phyloP scores from a whole-genome alignment of 2,797 vertebrate species.

The Xyrichtys novacula region DNA sequence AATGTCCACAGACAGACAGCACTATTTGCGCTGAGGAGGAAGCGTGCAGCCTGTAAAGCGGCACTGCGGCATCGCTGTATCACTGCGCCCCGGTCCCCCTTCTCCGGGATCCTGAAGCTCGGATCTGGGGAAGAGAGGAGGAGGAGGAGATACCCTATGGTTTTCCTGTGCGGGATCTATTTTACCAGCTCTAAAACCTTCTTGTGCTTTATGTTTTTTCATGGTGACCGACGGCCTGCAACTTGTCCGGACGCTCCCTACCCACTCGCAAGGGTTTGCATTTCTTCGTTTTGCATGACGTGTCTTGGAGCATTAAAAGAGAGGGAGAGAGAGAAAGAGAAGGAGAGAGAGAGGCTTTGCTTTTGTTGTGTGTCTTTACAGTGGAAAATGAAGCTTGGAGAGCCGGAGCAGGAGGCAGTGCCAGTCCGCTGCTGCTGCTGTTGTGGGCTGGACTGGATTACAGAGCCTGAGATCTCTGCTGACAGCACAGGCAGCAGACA shows the following conservation, averaged over 20 bases:
- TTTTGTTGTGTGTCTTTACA: constrained; percentile 84
- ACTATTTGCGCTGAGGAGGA: constrained; percentile 87
- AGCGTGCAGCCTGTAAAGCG: constrained; percentile 86
- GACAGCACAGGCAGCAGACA: constrained; percentile 83
- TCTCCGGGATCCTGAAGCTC: constrained; percentile 86
- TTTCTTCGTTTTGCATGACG: constrained; percentile 88
- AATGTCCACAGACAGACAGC: constrained; percentile 61
- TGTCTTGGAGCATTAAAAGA: constrained; percentile 80
- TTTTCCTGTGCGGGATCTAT: constrained; percentile 82
- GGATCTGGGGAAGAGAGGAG: constrained; percentile 70
- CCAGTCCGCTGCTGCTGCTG: constrained; percentile 78
- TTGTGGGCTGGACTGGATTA: constrained; percentile 82
- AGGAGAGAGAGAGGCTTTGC: constrained; percentile 72
- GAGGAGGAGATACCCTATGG: constrained; percentile 75
- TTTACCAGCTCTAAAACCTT: constrained; percentile 78
- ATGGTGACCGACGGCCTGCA: constrained; percentile 81
- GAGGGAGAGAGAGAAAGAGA: constrained; percentile 4
- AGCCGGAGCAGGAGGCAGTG: constrained; percentile 82
- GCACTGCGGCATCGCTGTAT: constrained; percentile 89
- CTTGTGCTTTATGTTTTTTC: constrained; percentile 72
- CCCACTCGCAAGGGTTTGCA: constrained; percentile 86
- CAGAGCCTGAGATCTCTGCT: constrained; percentile 80
- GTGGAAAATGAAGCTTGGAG: constrained; percentile 81
- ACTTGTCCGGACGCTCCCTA: constrained; percentile 82
- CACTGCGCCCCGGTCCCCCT: constrained; percentile 85